These are phyloP conservation scores for Ornithoptera priamus DNA, from an alignment of 2,888 invertebrate genomes.

Conservation along the genomic window DNA sequence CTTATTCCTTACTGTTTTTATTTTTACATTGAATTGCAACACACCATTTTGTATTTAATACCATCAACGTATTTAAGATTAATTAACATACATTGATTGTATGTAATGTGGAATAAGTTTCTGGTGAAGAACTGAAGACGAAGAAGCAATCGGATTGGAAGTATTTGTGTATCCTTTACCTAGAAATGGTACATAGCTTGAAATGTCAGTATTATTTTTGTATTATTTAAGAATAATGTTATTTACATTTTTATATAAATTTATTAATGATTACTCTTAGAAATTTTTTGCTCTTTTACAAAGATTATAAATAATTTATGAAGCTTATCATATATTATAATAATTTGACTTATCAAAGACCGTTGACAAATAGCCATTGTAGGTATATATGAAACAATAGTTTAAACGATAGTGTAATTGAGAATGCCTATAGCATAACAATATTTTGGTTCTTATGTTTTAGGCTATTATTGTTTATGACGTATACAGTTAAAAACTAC, in stretches of 20 bases:
- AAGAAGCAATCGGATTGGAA: too few species aligned
- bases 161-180: too few species aligned
- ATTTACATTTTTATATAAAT: neutral
- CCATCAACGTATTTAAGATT: neutral
- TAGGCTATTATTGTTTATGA: too few species aligned
- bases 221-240: neutral
- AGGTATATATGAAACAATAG: neutral
- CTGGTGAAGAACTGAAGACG: neutral
- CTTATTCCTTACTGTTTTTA: neutral
- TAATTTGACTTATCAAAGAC: neutral
- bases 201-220: neutral
- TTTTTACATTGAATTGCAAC: constrained; percentile 14
- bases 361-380: neutral
- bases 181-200: too few species aligned
- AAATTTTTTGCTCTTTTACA: neutral
- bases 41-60: constrained; percentile 7
- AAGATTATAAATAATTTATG: constrained; percentile 19
- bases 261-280: neutral
- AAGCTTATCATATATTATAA: neutral
- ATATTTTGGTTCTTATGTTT: too few species aligned
- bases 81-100: neutral
- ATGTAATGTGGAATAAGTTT: neutral
- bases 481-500: too few species aligned
- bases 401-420: neutral
- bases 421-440: too few species aligned